Conservation (phyloP, 2,888 invertebrate species). For the Phaedon cochleariae region DNA sequence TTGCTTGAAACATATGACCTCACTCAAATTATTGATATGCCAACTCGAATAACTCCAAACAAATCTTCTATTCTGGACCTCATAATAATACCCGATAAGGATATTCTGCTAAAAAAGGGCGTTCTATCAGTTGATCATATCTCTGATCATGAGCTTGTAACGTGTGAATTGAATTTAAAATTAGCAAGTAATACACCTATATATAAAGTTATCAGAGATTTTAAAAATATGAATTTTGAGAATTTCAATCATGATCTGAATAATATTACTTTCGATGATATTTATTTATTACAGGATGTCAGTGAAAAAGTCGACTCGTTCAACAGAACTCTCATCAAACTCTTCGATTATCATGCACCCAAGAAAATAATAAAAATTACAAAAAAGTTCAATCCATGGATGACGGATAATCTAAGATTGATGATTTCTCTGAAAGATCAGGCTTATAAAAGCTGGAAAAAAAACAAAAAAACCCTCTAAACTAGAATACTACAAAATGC, state of each 20-base stretch:
- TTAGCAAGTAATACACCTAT: background rate
- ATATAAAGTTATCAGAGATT: background rate
- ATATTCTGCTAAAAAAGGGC: background rate
- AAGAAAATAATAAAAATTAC: slow-evolving; percentile 1
- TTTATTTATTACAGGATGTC: background rate
- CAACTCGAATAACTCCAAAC: background rate
- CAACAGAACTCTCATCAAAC: background rate
- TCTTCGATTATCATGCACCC: background rate
- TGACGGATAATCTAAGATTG: background rate
- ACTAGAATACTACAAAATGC: too few relatives aligned
- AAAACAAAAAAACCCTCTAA: too few relatives aligned
- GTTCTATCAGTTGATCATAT: background rate
- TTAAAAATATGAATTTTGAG: background rate
- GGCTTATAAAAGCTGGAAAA: too few relatives aligned
- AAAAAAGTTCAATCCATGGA: slow-evolving; percentile 4
- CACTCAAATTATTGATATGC: background rate
- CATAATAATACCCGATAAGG: background rate
- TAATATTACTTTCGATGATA: background rate
- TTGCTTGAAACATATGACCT: background rate
- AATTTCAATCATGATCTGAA: background rate
- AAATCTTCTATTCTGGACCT: background rate
- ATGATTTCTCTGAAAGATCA: background rate
- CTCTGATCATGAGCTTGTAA: background rate
- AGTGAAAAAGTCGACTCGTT: background rate
- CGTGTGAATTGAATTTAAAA: background rate